Evolutionary conservation across 2,888 invertebrate genomes (phyloP), one percentile per base, ranked within the genome.

Genomic region (Frankliniella fusca): DNA sequence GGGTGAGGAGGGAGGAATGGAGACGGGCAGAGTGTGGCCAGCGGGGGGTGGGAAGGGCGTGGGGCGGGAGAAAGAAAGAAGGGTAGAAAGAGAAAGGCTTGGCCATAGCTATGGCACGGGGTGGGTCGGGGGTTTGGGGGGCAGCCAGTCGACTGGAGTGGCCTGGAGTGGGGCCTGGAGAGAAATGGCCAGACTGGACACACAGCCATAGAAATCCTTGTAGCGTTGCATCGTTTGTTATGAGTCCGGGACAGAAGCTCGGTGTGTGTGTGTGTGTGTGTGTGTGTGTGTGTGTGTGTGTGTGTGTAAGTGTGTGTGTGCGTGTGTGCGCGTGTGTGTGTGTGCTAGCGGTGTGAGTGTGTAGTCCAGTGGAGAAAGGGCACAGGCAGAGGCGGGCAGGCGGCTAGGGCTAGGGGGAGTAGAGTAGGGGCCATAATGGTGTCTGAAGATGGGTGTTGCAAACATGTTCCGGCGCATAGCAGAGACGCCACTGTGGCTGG

Each of bases 141-240:
- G 61, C 61, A 7, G 61, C 61, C n/a, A 61, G 61, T 61, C 20
- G 61, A 61, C 20, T 61, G 61, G 61, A 61, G 61, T 61, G 61
- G 61, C n/a, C 18, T 61, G 61, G 61, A 20, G 61, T 61, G 61
- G 61, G 61, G 61, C 38, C 61, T 61, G 61, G 61, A 61, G 61
- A 61, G 61, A 61, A 61, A 61, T 61, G 61, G 61, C n/a, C 61
- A 61, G 61, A 61, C 61, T 61, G 61, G 61, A 61, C 61, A 38
- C 38, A 61, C 61, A 61, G 61, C 61, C 61, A 61, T 61, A 61
- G 61, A 61, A 61, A 61, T 61, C 61, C 61, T 61, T 61, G 61
- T 61, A 61, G 61, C 61, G 61, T 61, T 61, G 61, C 61, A 61
- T 61, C 61, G 61, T 61, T 61, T 61, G 61, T 61, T 61, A 61